Percentiles rank a stretch among this genome's conserved stretches.
These are phyloP conservation scores for Theropithecus gelada DNA, from an alignment of 2,113 vertebrate genomes.

Conservation along the genomic window DNA sequence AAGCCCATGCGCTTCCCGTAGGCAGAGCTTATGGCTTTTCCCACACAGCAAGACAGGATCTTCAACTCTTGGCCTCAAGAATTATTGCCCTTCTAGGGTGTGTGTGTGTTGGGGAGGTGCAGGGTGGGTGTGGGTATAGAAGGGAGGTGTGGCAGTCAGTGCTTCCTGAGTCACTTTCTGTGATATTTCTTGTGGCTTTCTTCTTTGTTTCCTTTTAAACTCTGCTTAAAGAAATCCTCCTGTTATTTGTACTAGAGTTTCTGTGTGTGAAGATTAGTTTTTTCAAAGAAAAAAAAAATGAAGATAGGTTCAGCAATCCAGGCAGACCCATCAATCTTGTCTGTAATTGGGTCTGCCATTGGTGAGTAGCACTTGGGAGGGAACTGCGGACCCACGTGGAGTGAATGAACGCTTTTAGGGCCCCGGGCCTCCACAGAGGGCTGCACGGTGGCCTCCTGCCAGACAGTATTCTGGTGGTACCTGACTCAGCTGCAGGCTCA, in stretches of 20 bases:
- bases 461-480: background rate
- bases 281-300: background rate
- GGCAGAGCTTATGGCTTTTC: background rate
- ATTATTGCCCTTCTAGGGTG: background rate
- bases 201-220: background rate
- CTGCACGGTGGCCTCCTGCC: background rate
- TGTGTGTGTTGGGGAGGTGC: background rate
- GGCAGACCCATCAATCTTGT: constrained; percentile 55
- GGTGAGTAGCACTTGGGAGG: constrained; percentile 72
- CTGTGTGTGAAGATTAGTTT: background rate
- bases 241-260: constrained; percentile 34
- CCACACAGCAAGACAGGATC: background rate
- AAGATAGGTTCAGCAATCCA: background rate
- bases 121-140: background rate
- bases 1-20: background rate
- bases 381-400: constrained; percentile 62
- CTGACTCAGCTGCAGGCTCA: background rate
- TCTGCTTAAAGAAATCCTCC: constrained; percentile 24
- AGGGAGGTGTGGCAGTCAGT: background rate
- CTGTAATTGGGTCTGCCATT: constrained; percentile 67
- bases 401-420: constrained; percentile 70
- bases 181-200: constrained; percentile 2
- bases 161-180: constrained; percentile 37
- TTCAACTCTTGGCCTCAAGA: constrained; percentile 37
- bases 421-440: background rate